phyloP scores from a whole-genome alignment of 1,140 invertebrate genomes.

The Zaprionus gabonicus region DNA sequence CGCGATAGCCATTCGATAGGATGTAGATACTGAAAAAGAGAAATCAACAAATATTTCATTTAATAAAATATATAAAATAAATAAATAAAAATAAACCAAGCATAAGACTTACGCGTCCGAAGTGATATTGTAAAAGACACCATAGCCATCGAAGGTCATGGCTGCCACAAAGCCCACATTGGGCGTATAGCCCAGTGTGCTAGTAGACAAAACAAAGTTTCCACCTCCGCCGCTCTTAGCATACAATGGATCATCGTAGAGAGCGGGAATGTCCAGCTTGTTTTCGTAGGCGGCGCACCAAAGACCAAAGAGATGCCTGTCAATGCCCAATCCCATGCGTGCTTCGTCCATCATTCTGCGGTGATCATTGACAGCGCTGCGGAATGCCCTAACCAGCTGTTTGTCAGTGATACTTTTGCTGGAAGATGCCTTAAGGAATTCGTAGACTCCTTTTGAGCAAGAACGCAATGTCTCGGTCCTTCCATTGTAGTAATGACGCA shows the following conservation, averaged over 20 bases:
- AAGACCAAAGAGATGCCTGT: slow-evolving; percentile 90
- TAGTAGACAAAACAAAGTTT: slow-evolving; percentile 88
- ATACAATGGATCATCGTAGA: slow-evolving; percentile 86
- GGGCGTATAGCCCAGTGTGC: slow-evolving; percentile 87
- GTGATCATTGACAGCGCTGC: slow-evolving; percentile 83
- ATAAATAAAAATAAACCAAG: no score
- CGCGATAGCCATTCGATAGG: slow-evolving; percentile 68
- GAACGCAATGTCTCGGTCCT: slow-evolving; percentile 86
- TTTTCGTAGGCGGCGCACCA: slow-evolving; percentile 88
- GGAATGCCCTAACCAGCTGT: slow-evolving; percentile 68
- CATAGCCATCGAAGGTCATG: slow-evolving; percentile 88
- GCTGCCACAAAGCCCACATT: slow-evolving; percentile 87
- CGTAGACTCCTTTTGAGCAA: slow-evolving; percentile 82
- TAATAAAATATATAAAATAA: no score
- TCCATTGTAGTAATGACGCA: slow-evolving; percentile 85
- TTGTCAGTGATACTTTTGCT: slow-evolving; percentile 54
- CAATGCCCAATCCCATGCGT: slow-evolving; percentile 87
- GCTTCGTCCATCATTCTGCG: slow-evolving; percentile 84
- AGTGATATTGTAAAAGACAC: slow-evolving; percentile 86
- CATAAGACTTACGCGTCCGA: slow-evolving; percentile 62
- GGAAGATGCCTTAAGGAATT: slow-evolving; percentile 84
- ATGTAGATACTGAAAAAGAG: slow-evolving; percentile 62
- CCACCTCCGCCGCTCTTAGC: slow-evolving; percentile 87
- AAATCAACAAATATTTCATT: not conserved
- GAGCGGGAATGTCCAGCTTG: slow-evolving; percentile 85